phyloP scores from a whole-genome alignment of 1,140 invertebrate species.

The Bombus haemorrhoidalis region DNA sequence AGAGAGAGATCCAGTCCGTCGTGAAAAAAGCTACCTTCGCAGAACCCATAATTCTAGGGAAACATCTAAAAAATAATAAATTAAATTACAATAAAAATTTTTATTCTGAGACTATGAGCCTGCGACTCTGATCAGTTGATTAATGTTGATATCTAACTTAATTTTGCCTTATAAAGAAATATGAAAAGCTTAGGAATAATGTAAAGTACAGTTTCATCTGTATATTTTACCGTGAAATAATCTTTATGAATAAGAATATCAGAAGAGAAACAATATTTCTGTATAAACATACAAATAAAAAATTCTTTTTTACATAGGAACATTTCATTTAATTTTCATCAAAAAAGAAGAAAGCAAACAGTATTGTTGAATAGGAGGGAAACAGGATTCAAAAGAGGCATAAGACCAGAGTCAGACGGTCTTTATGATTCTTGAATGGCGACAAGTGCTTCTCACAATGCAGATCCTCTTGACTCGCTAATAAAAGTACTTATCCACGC shows the following conservation, averaged over 20 bases:
- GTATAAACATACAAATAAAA: no score
- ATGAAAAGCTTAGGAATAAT: background rate
- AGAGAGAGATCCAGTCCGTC: background rate
- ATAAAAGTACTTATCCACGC: background rate
- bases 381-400: conserved; percentile 2
- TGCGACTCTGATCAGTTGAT: background rate
- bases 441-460: conserved; percentile 44
- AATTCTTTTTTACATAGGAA: no score
- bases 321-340: background rate
- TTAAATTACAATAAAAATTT: background rate
- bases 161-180: background rate
- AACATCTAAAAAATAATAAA: background rate
- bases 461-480: background rate
- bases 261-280: background rate
- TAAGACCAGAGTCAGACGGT: background rate
- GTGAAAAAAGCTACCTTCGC: background rate
- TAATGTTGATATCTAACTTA: background rate
- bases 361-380: background rate
- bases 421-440: conserved; percentile 46
- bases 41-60: no score
- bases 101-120: background rate
- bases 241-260: background rate
- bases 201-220: no score
- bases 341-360: background rate
- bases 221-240: no score